These are phyloP conservation scores for Percopsis omiscomaycus DNA, from an alignment of 2,797 vertebrate species.

Conservation along the genomic window DNA sequence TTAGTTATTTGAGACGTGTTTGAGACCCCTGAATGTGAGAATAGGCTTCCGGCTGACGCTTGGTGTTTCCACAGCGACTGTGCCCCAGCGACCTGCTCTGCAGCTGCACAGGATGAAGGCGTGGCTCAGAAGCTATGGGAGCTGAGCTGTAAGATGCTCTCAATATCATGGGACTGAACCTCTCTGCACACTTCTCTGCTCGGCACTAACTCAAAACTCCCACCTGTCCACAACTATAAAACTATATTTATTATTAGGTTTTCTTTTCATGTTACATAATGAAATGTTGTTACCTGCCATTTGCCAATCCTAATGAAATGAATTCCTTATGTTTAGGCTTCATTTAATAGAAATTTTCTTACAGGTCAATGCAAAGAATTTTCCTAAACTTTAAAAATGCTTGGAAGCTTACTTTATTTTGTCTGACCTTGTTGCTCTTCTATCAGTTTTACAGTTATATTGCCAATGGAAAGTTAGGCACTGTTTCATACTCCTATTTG, in stretches of 20 bases:
- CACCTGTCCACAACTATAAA: no score
- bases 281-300: neutral
- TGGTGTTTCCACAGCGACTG: conserved; percentile 67
- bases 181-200: neutral
- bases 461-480: neutral
- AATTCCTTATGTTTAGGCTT: no score
- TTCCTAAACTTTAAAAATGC: neutral
- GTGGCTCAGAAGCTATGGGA: conserved; percentile 76
- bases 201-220: neutral
- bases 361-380: neutral
- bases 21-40: neutral
- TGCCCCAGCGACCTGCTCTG: conserved; percentile 67
- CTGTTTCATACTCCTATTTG: neutral
- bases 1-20: no score
- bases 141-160: conserved; percentile 72
- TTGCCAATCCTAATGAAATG: neutral
- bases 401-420: conserved; percentile 1
- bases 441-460: neutral
- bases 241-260: no score
- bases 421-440: conserved; percentile 14
- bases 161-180: conserved; percentile 70
- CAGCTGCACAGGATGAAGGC: conserved; percentile 60
- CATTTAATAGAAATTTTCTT: neutral
- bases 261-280: no score
- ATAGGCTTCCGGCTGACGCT: neutral